A percentile compares a stretch with the other conserved stretches of the same genome.
Evolutionary conservation across 2,797 vertebrate species (phyloP).

Genomic region (Cuniculus paca): DNA sequence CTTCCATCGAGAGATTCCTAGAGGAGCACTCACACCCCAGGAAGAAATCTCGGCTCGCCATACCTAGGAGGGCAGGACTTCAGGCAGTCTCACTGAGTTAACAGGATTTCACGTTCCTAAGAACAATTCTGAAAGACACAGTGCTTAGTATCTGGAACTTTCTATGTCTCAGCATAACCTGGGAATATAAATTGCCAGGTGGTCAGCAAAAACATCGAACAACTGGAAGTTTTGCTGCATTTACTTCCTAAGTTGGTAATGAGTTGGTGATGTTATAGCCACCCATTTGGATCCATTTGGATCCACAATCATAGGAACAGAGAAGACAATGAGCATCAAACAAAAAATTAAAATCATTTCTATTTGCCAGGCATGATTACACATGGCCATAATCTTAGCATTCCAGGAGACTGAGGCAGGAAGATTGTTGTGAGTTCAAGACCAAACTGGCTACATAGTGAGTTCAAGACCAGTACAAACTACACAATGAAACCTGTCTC

Average conservation of each 20-base stretch:
- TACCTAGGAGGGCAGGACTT: background rate
- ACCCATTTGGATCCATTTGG: background rate
- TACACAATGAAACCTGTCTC: background rate
- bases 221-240: background rate
- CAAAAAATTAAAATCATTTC: background rate
- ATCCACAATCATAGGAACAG: background rate
- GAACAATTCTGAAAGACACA: background rate
- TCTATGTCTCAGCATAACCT: background rate
- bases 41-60: background rate
- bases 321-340: background rate
- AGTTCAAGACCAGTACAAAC: background rate
- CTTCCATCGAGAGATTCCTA: rapidly evolving
- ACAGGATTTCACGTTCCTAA: background rate
- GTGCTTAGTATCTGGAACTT: background rate
- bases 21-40: background rate
- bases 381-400: background rate
- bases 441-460: background rate
- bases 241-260: background rate
- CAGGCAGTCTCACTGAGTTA: background rate
- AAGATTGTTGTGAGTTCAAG: background rate
- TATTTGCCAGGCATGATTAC: background rate
- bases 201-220: background rate
- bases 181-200: background rate
- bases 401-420: background rate
- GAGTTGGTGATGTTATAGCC: background rate